phyloP scores from a whole-genome alignment of 1,140 invertebrate genomes.

The Drosophila lacertosa region DNA sequence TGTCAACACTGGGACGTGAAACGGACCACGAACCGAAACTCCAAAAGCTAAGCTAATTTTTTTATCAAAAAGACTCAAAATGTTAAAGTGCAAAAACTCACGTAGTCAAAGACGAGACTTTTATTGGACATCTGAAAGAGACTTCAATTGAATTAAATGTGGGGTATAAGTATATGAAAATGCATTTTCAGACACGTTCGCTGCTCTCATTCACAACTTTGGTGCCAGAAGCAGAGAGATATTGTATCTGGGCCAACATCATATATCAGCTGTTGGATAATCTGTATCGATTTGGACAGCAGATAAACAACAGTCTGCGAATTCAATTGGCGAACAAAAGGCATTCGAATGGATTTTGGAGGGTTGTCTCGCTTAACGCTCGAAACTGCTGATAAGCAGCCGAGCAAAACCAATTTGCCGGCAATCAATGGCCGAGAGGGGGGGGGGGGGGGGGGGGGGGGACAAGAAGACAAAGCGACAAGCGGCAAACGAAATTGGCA shows the following conservation, averaged over 20 bases:
- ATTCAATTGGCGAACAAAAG: constrained; percentile 45
- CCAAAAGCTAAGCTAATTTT: constrained; percentile 3
- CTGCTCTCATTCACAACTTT: too few relatives aligned
- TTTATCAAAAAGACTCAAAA: background rate
- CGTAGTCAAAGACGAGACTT: constrained; percentile 1
- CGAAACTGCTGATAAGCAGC: constrained; percentile 40
- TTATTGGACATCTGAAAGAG: background rate
- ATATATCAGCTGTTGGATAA: constrained; percentile 32
- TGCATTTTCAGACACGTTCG: constrained; percentile 6
- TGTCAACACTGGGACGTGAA: background rate
- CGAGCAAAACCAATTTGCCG: constrained; percentile 57
- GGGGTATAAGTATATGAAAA: background rate
- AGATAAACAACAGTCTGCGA: constrained; percentile 36
- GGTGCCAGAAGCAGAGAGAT: too few relatives aligned
- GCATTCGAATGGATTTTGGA: background rate
- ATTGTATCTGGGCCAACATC: constrained; percentile 7
- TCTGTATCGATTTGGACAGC: constrained; percentile 28
- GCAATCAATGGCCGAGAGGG: constrained; percentile 21
- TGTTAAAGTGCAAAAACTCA: constrained; percentile 1
- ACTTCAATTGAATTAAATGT: constrained; percentile 8
- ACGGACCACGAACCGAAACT: background rate
- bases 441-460: background rate
- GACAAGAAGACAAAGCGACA: background rate
- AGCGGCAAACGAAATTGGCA: background rate
- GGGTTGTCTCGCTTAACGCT: constrained; percentile 10